Base-by-base conservation (phyloP, 2,797 vertebrate species). In the Ceyx erithaca region DNA sequence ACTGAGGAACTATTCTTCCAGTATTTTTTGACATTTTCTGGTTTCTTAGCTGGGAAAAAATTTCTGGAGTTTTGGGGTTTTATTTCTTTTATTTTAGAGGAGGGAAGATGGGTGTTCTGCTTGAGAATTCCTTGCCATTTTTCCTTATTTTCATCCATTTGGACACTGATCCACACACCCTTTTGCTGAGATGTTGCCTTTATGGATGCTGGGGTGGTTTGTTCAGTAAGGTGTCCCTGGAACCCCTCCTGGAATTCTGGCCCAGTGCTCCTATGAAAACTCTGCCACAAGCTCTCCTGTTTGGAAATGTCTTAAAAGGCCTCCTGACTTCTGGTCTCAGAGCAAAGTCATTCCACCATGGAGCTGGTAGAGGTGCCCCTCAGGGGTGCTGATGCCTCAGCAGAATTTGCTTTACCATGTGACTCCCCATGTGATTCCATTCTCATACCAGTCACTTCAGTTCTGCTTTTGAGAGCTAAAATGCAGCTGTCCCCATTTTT, bases 401-500 rank as follows among this genome's bases (percentile, higher is more conserved):
- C 28, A 82, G 48, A 18, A 72, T 73, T 91, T 80, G n/a, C 21
- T 68, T 80, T 90, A 25, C 28, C 43, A 30, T 4, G 0, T 81
- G 51, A 55, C 43, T 49, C 43, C 33, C 5, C 1, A 0, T 4
- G 31, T 68, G 40, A 33, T 70, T 94, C 87, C 6, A 45, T 70
- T 80, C 70, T 75, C 6, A 8, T 85, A 37, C 37, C 37, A 40
- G 37, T 40, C 37, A 10, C 75, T 80, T 79, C 21, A 22, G 48
- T 45, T 84, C 54, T 88, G 63, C 48, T 11, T 48, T 79, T 49
- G 61, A 91, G 68, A 81, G 57, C 48, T 63, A 23, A 45, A 73
- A 79, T 88, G 48, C 59, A 62, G 68, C 80, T 86, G 75, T 90
- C 68, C 59, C 91, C 18, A 6, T 85, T 92, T 91, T 85, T 92